These are phyloP conservation scores for Diprion similis DNA, from an alignment of 1,140 invertebrate genomes.

Conservation along the genomic window DNA sequence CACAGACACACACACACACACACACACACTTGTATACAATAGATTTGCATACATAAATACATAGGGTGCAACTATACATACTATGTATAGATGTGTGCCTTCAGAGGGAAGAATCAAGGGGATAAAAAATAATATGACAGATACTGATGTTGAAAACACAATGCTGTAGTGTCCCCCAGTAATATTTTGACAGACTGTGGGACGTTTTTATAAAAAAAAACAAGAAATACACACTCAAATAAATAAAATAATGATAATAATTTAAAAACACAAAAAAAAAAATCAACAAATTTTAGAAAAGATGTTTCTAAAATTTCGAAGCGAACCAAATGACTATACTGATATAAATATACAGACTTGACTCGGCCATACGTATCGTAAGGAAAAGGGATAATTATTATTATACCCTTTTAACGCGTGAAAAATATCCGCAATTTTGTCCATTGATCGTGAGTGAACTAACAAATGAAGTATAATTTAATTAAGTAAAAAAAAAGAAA, in stretches of 20 bases:
- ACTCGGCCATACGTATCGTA: conserved; percentile 49
- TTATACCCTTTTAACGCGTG: conserved; percentile 28
- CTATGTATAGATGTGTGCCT: conserved; percentile 8
- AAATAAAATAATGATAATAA: conserved; percentile 32
- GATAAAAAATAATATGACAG: conserved; percentile 27
- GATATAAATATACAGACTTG: conserved; percentile 40
- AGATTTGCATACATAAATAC: conserved; percentile 33
- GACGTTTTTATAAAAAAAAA: conserved; percentile 56
- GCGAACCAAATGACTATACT: conserved; percentile 44
- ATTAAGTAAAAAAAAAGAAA: conserved; percentile 21
- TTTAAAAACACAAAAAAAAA: conserved; percentile 14
- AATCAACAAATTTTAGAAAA: conserved; percentile 6
- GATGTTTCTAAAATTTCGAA: conserved; percentile 32
- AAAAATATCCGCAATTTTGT: conserved; percentile 37
- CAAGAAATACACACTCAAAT: conserved; percentile 42
- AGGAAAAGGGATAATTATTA: conserved; percentile 36
- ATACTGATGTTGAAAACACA: conserved; percentile 43
- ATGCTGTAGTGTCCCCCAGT: conserved; percentile 56
- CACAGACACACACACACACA: too few species aligned
- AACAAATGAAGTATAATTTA: conserved; percentile 24
- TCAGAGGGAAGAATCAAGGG: conserved; percentile 20
- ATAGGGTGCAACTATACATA: conserved; percentile 20
- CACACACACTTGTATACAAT: conserved; percentile 24
- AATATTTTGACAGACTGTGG: conserved; percentile 59
- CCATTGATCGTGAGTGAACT: conserved; percentile 24